Conservation (phyloP, 2,888 invertebrate species). For the Cremastobaeus sp. region DNA sequence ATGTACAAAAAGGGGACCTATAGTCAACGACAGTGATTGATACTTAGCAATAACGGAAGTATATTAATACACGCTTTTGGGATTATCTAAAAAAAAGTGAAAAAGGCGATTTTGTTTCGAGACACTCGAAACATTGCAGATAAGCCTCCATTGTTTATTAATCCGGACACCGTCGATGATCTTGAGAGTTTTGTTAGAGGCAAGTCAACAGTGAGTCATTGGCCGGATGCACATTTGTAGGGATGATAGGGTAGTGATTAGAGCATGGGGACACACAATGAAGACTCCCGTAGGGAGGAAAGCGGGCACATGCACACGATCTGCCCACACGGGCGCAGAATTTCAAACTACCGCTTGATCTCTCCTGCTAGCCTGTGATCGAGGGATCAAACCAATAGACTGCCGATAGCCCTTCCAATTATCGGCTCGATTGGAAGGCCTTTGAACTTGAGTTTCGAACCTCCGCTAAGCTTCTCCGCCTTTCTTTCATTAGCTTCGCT, state of each 20-base stretch:
- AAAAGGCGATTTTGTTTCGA: no score
- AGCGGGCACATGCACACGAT: slow-evolving; percentile 50
- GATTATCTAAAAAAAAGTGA: no score
- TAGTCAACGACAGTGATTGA: no score
- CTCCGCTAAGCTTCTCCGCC: slow-evolving; percentile 6
- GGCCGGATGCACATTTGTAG: no score
- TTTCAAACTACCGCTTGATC: slow-evolving; percentile 70
- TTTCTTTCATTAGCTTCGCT: background rate
- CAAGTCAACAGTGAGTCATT: no score
- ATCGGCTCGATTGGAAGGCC: slow-evolving; percentile 72
- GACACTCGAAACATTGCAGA: no score
- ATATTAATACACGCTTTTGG: no score
- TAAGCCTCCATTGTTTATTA: no score
- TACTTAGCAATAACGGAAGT: no score
- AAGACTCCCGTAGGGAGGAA: slow-evolving; percentile 35
- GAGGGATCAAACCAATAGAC: slow-evolving; percentile 77
- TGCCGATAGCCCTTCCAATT: slow-evolving; percentile 77
- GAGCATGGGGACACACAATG: slow-evolving; percentile 12
- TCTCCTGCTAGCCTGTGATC: slow-evolving; percentile 74
- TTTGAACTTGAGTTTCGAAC: background rate
- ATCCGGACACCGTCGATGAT: no score
- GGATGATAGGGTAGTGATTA: slow-evolving; percentile 23
- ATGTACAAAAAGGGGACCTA: no score
- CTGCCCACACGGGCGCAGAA: slow-evolving; percentile 63
- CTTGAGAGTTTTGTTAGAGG: no score